These are phyloP conservation scores for Sipha maydis DNA, from an alignment of 2,888 invertebrate species.

Conservation along the genomic window DNA sequence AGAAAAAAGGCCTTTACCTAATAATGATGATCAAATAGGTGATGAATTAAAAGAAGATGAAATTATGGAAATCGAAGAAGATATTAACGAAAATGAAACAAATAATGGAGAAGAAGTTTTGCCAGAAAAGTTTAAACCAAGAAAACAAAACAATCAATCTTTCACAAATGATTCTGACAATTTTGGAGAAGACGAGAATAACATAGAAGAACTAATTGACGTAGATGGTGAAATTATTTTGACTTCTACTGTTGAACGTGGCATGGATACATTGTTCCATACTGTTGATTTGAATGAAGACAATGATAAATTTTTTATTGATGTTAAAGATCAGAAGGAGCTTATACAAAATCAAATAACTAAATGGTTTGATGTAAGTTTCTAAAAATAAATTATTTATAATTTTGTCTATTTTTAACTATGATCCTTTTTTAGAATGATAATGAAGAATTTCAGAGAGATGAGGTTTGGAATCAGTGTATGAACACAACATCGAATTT, in stretches of 20 bases:
- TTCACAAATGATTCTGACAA: conserved; percentile 32
- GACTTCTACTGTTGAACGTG: conserved; percentile 77
- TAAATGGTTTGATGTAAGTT: conserved; percentile 69
- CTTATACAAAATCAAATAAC: conserved; percentile 71
- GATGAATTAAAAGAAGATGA: conserved; percentile 71
- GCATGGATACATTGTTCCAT: conserved; percentile 80
- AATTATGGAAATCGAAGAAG: conserved; percentile 69
- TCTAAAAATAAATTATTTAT: conserved; percentile 20
- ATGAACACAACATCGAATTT: conserved; percentile 73
- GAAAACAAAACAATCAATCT: conserved; percentile 63
- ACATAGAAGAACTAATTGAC: conserved; percentile 60
- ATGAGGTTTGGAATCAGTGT: conserved; percentile 73
- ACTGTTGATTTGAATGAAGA: conserved; percentile 70
- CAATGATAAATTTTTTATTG: conserved; percentile 62
- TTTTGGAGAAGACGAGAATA: conserved; percentile 28
- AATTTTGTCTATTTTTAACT: not conserved
- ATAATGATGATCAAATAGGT: conserved; percentile 74
- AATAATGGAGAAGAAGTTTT: conserved; percentile 65
- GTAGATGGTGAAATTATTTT: conserved; percentile 79
- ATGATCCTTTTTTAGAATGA: conserved; percentile 10
- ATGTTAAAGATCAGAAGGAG: conserved; percentile 69
- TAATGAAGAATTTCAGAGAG: conserved; percentile 16
- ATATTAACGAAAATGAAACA: conserved; percentile 63
- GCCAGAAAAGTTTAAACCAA: conserved; percentile 63
- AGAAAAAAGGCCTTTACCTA: conserved; percentile 75